Evolutionary conservation across 2,888 invertebrate species (phyloP), one percentile per base, ranked within the genome.

Genomic region (Meghimatium bilineatum): DNA sequence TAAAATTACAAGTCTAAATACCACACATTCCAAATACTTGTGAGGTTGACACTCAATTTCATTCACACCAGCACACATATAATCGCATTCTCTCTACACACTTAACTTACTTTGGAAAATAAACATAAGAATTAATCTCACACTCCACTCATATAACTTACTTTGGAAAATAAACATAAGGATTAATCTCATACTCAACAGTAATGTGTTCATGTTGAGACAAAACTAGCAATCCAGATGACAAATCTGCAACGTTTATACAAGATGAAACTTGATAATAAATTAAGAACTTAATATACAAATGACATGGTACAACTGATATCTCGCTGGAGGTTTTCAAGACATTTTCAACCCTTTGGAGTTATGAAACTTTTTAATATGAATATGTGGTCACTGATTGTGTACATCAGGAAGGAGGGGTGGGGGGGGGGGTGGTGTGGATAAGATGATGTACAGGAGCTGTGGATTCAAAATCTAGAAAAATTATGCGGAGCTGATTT

Each of bases 1-100:
- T 82, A 82, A 75, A 75, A 75, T 56, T 82, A 82, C 82, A 82
- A 49, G 56, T 74, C 72, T 81, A 81, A 56, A 81, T 56, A 38
- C 26, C 71, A 71, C 23, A 38, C 38, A 71, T 34, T 17, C 17
- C 69, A 69, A 69, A 3, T 34, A 69, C 14, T 5, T 14, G 6
- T 10, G 8, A 69, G 3, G 5, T 34, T 10, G 3, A 32, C 17
- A 69, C 34, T 34, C 36, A 69, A 26, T 63, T 10, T n/a, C 63
- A 63, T 26, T 3, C 10, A 63, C 63, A 8, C 63, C n/a, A n/a
- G 26, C 29, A 63, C n/a, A 63, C 63, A 63, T 63, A 8, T 3
- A 26, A 29, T 20, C 56, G 20, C 23, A 23, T 6, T 63, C 63
- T 63, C 10, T n/a, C n/a, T 29, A 44, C 44, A 44, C 44, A 44